Percentiles rank a stretch among this genome's conserved stretches.
These are phyloP conservation scores for Eueides isabella DNA, from an alignment of 1,140 invertebrate genomes.

Conservation along the genomic window DNA sequence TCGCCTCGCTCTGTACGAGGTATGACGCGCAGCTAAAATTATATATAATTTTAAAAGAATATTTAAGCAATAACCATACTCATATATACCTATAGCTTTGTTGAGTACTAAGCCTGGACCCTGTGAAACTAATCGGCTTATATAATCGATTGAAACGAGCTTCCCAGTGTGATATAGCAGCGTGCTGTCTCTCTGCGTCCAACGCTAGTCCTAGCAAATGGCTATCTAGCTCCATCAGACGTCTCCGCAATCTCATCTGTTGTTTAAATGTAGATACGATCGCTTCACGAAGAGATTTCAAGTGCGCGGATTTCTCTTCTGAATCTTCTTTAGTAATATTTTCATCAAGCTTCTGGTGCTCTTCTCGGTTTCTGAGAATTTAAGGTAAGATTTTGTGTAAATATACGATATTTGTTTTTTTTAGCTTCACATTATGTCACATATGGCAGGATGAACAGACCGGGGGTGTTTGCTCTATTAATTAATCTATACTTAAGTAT, in stretches of 20 bases:
- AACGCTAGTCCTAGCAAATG: constrained; percentile 91
- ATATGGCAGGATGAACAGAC: too few species aligned
- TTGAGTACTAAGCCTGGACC: constrained; percentile 83
- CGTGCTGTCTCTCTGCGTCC: constrained; percentile 92
- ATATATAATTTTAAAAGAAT: too few species aligned
- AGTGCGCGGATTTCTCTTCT: constrained; percentile 82
- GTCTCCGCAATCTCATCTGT: constrained; percentile 93
- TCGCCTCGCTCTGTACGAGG: too few species aligned
- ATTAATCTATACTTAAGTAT: too few species aligned
- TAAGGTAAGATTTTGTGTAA: not conserved
- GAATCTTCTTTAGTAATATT: constrained; percentile 51
- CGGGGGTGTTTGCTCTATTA: too few species aligned
- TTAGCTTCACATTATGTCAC: too few species aligned
- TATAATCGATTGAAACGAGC: constrained; percentile 90
- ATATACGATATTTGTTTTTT: too few species aligned
- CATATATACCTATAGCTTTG: constrained; percentile 82
- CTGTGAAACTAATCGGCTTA: constrained; percentile 81
- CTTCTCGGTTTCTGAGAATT: constrained; percentile 48
- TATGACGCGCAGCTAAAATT: too few species aligned
- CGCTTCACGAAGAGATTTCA: constrained; percentile 90
- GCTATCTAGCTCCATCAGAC: constrained; percentile 93
- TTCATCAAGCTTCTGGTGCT: constrained; percentile 49
- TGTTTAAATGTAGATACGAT: constrained; percentile 94
- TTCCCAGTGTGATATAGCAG: constrained; percentile 94
- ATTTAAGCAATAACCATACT: too few species aligned